Percentiles rank a stretch among this genome's conserved stretches.
Conservation (phyloP, 2,888 invertebrate genomes). For the Cryptus viduatorius region DNA sequence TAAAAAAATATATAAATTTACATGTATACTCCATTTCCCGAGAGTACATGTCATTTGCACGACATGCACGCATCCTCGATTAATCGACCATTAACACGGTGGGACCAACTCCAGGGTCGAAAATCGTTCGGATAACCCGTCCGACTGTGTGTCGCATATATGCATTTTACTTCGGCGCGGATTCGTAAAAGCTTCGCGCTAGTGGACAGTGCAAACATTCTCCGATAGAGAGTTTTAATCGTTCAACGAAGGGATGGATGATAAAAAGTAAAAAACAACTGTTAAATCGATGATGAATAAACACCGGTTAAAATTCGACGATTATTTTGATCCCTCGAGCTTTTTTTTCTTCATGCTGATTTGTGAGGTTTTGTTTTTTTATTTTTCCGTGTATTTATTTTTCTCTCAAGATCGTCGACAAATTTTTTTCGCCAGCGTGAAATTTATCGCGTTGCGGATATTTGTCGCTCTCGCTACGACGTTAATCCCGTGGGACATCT, state of each 20-base stretch:
- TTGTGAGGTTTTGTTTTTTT: conserved; percentile 1
- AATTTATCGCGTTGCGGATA: conserved; percentile 43
- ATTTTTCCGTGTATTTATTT: conserved; percentile 3
- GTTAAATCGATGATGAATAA: no score
- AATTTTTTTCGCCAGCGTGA: conserved; percentile 34
- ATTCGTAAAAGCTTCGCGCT: not conserved
- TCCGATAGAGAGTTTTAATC: not conserved
- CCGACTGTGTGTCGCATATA: not conserved
- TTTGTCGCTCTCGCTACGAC: conserved; percentile 44
- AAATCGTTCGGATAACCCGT: not conserved
- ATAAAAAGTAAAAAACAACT: no score
- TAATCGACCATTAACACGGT: conserved; percentile 33
- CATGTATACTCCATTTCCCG: conserved; percentile 44
- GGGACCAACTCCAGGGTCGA: conserved; percentile 5
- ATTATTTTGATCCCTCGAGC: no score
- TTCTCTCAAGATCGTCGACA: conserved; percentile 11
- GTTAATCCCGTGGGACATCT: conserved; percentile 47
- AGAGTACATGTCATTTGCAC: conserved; percentile 56
- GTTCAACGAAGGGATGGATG: no score
- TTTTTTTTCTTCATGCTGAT: not conserved
- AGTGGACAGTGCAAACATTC: not conserved
- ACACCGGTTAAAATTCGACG: no score
- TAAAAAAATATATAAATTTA: conserved; percentile 35
- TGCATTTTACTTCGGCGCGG: not conserved
- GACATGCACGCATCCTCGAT: conserved; percentile 48